Base-by-base conservation (phyloP, 2,888 invertebrate genomes). In the Ditylenchus weischeri region DNA sequence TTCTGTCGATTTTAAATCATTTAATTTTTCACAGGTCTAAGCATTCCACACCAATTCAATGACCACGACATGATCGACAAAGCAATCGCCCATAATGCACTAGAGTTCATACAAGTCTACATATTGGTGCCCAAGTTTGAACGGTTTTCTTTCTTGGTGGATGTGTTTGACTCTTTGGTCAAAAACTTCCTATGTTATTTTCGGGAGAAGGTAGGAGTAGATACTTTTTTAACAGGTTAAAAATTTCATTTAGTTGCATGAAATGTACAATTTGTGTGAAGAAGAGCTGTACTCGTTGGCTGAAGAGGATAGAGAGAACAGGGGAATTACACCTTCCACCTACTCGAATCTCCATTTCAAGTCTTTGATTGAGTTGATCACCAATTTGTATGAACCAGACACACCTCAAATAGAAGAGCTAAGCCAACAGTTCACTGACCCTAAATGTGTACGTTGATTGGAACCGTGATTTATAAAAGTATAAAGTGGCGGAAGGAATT, bases 161-260 rank as follows among this genome's bases (percentile, higher is more conserved):
- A 68, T 19, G 64, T 68, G n/a, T 43, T 68, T 29, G 68, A 68
- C 48, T 64, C 58, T 21, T 29, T 67, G 10, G 19, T 68, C 38
- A 68, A 68, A 35, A 68, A 67, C 23, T 68, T 68, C 21, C 59
- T 68, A 15, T 67, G 66, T 35, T 67, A 68, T 59, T 68, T 68
- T 48, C 66, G 60, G 13, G 61, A 67, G 19, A 68, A 68, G 64
- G 68, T 67, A 35, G 18, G 0, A 29, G n/a, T n/a, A 19, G n/a
- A 19, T 5, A 64, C 29, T 18, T 36, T n/a, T 13, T 49, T 61
- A 35, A 5, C n/a, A 18, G 38, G 62, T 57, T 18, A 18, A 54
- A 66, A 67, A 35, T 38, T 35, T 2, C 8, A 58, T 68, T 66
- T n/a, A 68, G 68, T 36, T 68, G 36, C 38, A 43, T 29, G 68